Evolutionary conservation across 2,797 vertebrate genomes (phyloP).

Genomic region (Megaceryle alcyon): DNA sequence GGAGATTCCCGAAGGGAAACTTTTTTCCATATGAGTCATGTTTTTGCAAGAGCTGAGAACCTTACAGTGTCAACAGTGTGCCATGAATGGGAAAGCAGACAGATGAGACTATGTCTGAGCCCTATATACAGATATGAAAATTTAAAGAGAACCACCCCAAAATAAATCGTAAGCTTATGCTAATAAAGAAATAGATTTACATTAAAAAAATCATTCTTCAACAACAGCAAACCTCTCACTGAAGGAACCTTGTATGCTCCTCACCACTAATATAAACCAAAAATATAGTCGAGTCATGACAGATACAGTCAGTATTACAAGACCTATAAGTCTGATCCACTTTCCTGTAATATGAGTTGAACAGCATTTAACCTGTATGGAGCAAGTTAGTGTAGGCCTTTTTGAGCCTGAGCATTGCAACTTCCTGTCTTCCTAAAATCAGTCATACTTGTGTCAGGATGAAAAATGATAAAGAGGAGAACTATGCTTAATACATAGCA

Average conservation of each 20-base stretch:
- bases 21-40: constrained; percentile 21
- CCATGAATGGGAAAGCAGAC: not conserved
- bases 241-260: not conserved
- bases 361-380: not conserved
- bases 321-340: constrained; percentile 4
- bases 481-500: not conserved
- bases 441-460: not conserved
- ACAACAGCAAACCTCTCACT: not conserved
- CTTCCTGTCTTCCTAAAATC: not conserved
- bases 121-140: not conserved
- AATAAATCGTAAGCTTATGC: not conserved
- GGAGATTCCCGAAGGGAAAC: not conserved
- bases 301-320: not conserved
- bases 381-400: not conserved
- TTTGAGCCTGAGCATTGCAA: not conserved
- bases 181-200: not conserved
- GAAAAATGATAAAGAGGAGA: not conserved
- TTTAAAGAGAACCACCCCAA: not conserved
- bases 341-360: not conserved
- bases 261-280: not conserved
- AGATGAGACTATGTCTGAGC: not conserved
- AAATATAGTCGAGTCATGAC: not conserved
- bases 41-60: not conserved
- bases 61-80: not conserved
- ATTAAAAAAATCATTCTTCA: not conserved